Conservation (phyloP, 2,797 vertebrate genomes). For the Thamnophis elegans region DNA sequence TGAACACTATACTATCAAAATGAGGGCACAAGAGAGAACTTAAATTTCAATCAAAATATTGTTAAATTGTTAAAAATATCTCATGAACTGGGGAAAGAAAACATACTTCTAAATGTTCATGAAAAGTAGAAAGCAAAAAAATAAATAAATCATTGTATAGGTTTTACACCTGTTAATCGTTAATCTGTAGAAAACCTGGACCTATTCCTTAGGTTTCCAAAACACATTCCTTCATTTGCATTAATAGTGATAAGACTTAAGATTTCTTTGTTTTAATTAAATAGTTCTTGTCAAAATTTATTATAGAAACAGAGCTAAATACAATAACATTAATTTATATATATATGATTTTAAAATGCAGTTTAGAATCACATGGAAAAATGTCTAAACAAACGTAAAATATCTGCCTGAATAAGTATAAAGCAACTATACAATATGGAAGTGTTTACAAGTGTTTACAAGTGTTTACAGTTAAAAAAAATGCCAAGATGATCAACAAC, state of each 20-base stretch:
- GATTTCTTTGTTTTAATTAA: constrained; percentile 8
- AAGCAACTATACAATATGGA: neutral
- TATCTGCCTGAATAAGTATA: neutral
- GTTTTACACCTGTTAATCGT: neutral
- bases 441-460: no score
- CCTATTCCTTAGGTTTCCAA: constrained; percentile 13
- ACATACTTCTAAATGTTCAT: constrained; percentile 8
- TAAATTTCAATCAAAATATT: constrained; percentile 3
- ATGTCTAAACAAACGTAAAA: neutral
- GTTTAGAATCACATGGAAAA: neutral
- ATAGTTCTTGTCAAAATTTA: neutral
- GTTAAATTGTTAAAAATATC: constrained; percentile 27
- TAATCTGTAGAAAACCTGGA: neutral
- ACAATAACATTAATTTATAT: neutral
- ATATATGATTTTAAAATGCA: neutral
- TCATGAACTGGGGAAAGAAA: constrained; percentile 40
- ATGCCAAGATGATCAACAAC: neutral
- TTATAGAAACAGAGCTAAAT: neutral
- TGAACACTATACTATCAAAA: neutral
- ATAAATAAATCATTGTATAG: neutral
- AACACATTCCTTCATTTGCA: constrained; percentile 20
- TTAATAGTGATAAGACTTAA: constrained; percentile 33
- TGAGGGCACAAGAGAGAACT: neutral
- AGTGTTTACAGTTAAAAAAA: neutral
- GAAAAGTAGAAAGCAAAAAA: constrained; percentile 7